Percentiles rank a stretch among this genome's conserved stretches.
These are phyloP conservation scores for Thereva nobilitata DNA, from an alignment of 2,888 invertebrate species.

Conservation along the genomic window DNA sequence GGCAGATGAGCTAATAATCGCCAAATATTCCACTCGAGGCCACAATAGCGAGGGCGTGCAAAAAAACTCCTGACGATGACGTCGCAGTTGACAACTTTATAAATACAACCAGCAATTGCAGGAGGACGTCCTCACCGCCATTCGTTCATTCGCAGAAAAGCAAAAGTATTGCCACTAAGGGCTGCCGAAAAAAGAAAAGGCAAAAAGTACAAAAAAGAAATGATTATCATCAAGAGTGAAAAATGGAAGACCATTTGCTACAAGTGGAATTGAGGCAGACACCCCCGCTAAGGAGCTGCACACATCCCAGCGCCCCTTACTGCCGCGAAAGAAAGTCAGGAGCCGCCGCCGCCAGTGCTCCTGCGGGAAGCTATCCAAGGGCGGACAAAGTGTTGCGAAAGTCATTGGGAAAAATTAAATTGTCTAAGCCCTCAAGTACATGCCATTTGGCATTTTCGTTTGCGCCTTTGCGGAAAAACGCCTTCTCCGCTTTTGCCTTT, in stretches of 20 bases:
- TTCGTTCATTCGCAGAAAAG: no score
- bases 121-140: no score
- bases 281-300: constrained; percentile 6
- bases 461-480: background rate
- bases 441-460: constrained; percentile 19
- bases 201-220: background rate
- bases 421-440: constrained; percentile 31
- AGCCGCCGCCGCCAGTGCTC: background rate
- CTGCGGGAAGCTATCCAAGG: background rate
- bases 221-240: constrained; percentile 26
- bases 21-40: no score
- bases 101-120: constrained; percentile 24
- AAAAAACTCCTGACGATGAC: constrained; percentile 12
- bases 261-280: constrained; percentile 28
- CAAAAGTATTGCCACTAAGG: no score
- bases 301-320: constrained; percentile 10
- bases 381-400: constrained; percentile 30
- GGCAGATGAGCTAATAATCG: no score
- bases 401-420: constrained; percentile 35
- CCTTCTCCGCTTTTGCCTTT: background rate
- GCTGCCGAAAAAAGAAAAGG: constrained; percentile 9
- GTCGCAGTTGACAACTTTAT: constrained; percentile 17
- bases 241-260: constrained; percentile 29
- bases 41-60: no score
- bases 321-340: constrained; percentile 17